Base-by-base conservation (phyloP, 2,113 vertebrate genomes). In the Helogale parvula region DNA sequence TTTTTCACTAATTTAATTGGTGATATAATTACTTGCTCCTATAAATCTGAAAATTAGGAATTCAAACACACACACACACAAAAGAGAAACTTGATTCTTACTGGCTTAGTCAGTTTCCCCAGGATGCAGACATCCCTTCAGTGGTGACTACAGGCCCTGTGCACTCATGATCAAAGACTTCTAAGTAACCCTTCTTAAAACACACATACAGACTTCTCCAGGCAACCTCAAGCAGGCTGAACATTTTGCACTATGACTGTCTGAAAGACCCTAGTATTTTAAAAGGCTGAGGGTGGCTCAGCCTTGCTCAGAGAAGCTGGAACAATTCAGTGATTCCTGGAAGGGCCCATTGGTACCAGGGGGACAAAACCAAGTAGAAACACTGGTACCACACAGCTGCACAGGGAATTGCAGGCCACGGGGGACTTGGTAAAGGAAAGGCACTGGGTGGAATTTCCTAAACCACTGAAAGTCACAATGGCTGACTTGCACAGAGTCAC, bases 1-100 rank as follows among this genome's bases (percentile, higher is more conserved):
- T 97, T 80, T 95, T 94, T 89, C 95, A 88, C 93, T 97, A 52
- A 93, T 93, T 97, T 97, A 97, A 97, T 96, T 95, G 90, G 71
- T 90, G 77, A 97, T 96, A 90, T 92, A 97, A 98, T 96, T 88
- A 96, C 69, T 88, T 81, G 85, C n/a, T 94, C 86, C 94, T 97
- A 96, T 93, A 98, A 97, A 97, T 94, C 90, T 97, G 85, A 94
- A 96, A 95, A 88, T 95, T 85, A 94, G 96, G 38, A 96, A 88
- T 98, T 96, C 71, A 88, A 90, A 96, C 65, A 60, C 57, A 71
- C 50, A 71, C 50, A 79, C 8, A 52, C 25, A 95, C 57, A 23
- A 4, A 84, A 94, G 31, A 90, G 38, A 95, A 96, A 41, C 29
- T 63, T 96, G 50, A 92, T 84, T 95, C 69, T 95, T 81, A 87